phyloP scores from a whole-genome alignment of 53 echinoderm and acorn worm genomes.

The Zoroaster sp. region DNA sequence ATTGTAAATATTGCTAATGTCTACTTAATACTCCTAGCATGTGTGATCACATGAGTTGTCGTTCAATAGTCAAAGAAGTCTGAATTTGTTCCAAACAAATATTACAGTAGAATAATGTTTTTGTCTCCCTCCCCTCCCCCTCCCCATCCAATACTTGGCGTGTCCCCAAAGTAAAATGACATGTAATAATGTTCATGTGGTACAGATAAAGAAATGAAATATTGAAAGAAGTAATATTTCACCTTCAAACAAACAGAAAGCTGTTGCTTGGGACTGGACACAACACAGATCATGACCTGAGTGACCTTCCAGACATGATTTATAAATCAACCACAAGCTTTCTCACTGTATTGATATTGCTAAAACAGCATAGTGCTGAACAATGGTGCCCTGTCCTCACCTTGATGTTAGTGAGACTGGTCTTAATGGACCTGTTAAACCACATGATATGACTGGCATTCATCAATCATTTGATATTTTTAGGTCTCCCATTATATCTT shows the following conservation, averaged over 20 bases:
- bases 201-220: too few species aligned
- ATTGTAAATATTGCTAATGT: too few species aligned
- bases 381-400: neutral
- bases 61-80: too few species aligned
- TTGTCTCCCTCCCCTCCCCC: too few species aligned
- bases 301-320: neutral
- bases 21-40: too few species aligned
- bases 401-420: neutral
- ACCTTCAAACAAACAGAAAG: neutral
- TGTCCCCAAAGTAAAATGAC: too few species aligned
- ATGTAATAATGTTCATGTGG: too few species aligned
- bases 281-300: neutral
- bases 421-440: neutral
- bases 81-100: too few species aligned
- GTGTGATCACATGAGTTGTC: too few species aligned
- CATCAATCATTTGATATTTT: neutral
- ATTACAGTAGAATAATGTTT: too few species aligned
- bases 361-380: neutral
- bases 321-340: neutral
- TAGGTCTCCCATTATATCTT: neutral
- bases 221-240: too few species aligned
- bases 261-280: neutral
- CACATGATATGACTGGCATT: neutral
- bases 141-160: too few species aligned
- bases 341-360: neutral